A percentile compares a stretch with the other conserved stretches of the same genome.
These are phyloP conservation scores for Schizotus pectinicornis DNA, from an alignment of 2,888 invertebrate genomes.

Conservation along the genomic window DNA sequence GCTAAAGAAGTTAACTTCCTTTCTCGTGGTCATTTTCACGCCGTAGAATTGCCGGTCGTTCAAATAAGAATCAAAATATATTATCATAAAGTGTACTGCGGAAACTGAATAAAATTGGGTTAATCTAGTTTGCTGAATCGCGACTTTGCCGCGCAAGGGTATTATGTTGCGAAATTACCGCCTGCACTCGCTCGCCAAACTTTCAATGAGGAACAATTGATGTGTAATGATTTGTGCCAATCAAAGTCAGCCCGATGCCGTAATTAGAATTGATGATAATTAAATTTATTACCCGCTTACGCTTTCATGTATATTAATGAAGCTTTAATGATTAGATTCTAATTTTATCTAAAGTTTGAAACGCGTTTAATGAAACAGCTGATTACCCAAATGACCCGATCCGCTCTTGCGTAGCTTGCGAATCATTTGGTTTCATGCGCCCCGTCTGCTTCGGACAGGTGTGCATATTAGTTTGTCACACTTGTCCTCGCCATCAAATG, in stretches of 20 bases:
- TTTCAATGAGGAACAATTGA: conserved; percentile 12
- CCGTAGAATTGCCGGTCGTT: conserved; percentile 17
- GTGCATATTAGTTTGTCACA: too few species aligned
- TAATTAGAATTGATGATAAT: conserved; percentile 32
- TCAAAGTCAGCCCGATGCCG: conserved; percentile 24
- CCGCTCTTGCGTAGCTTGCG: too few species aligned
- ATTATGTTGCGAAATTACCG: neutral
- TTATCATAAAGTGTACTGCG: conserved; percentile 4
- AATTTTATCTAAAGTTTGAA: conserved; percentile 18
- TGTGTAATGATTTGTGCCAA: conserved; percentile 25
- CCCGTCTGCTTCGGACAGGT: too few species aligned
- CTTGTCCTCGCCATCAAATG: too few species aligned
- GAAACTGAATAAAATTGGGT: conserved; percentile 8
- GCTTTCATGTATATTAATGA: conserved; percentile 29
- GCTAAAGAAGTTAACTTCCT: conserved; percentile 27
- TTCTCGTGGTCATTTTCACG: conserved; percentile 25
- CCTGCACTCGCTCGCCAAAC: neutral
- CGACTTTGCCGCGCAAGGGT: neutral
- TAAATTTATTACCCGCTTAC: conserved; percentile 25
- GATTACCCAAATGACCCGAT: too few species aligned
- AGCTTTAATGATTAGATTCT: conserved; percentile 16
- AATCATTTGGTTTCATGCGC: too few species aligned
- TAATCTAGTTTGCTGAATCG: neutral
- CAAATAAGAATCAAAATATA: conserved; percentile 16
- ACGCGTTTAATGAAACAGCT: too few species aligned